Base-by-base conservation (phyloP, 2,113 vertebrate species). In the Seriola rivoliana region DNA sequence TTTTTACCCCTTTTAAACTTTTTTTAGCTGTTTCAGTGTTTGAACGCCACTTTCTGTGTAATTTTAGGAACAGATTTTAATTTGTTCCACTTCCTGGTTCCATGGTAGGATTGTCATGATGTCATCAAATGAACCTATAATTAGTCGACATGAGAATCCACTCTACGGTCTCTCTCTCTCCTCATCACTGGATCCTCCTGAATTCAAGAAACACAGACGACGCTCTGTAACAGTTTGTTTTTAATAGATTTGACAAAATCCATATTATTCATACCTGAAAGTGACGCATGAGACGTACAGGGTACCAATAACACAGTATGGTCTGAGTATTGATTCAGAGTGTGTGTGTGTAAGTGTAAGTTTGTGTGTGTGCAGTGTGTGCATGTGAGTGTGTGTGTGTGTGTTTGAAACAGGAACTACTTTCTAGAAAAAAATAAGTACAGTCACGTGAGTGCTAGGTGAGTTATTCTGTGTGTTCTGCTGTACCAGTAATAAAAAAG, bases 191-290 rank as follows among this genome's bases (percentile, higher is more conserved):
- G n/a, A n/a, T n/a, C n/a, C n/a, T n/a, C 84, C 29, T 25, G 52
- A 34, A 64, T 0, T 70, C 8, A 86, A 80, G 52, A 72, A 55
- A n/a, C n/a, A 65, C 59, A 66, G 36, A 29, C 32, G 0, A 25
- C 0, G 5, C 34, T 55, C 54, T 85, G 55, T 82, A 82, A 88
- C 76, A 71, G 79, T 89, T 11, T 52, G 19, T 78, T 89, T 89
- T 94, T 93, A 90, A 89, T 93, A 91, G 87, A 82, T 88, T 80
- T 82, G 80, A 93, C 81, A 90, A 83, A 91, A 86, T 88, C 69
- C 80, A 89, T 79, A 71, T 79, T 72, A 70, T 89, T 76, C 86
- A 91, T 88, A 88, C 65, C 78, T 92, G 79, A 88, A 87, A 70
- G 85, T 84, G 83, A 88, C 62, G 44, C 66, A 87, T 82, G 78